Conservation (phyloP, 2,113 vertebrate species). For the Acrocephalus kingi region DNA sequence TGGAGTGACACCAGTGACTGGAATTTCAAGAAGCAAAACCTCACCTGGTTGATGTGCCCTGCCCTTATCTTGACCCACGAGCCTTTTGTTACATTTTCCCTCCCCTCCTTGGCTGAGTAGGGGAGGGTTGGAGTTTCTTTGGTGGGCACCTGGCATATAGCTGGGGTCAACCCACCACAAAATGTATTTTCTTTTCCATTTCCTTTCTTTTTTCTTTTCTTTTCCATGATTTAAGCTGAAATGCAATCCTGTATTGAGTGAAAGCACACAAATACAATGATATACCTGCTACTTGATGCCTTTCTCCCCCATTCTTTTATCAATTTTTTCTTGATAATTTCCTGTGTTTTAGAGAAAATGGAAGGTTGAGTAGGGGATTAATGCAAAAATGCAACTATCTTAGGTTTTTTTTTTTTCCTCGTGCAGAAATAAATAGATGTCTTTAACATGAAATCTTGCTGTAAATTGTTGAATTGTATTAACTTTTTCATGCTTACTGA, state of each 20-base stretch:
- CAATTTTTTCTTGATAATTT: slow-evolving; percentile 14
- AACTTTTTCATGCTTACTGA: slow-evolving; percentile 4
- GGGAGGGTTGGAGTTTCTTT: neutral
- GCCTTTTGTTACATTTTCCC: neutral
- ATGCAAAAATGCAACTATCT: neutral
- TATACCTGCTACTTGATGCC: neutral
- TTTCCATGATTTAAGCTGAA: slow-evolving; percentile 13
- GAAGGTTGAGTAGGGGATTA: neutral
- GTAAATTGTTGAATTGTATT: slow-evolving; percentile 18
- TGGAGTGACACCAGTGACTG: neutral
- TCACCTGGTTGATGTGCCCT: neutral
- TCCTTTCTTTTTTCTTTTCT: neutral
- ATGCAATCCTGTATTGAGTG: slow-evolving; percentile 3
- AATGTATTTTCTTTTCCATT: neutral
- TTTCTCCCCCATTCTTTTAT: neutral
- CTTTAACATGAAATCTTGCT: slow-evolving; percentile 3
- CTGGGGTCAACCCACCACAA: neutral
- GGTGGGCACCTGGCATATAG: neutral
- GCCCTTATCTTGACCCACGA: neutral
- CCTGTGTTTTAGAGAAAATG: slow-evolving; percentile 45
- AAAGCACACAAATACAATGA: slow-evolving; percentile 36
- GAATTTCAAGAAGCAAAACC: slow-evolving; percentile 25
- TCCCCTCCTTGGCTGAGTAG: neutral
- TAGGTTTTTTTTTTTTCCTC: neutral
- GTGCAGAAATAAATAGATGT: neutral